A percentile compares a stretch with the other conserved stretches of the same genome.
phyloP scores from a whole-genome alignment of 2,113 vertebrate species.

The Argyrosomus japonicus region DNA sequence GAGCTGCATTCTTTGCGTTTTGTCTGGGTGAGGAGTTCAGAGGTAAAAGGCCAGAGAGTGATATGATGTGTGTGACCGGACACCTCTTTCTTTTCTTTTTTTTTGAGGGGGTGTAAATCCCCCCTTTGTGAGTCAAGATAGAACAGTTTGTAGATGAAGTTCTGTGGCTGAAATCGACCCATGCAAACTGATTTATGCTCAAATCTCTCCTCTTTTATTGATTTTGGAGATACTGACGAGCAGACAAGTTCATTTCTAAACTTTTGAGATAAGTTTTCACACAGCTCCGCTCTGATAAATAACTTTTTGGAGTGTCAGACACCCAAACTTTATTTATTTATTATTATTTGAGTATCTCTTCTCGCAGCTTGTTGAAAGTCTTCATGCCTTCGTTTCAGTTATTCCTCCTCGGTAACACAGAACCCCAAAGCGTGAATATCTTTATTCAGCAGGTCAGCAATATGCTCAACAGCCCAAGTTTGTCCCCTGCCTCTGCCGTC shows the following conservation, averaged over 20 bases:
- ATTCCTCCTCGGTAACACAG: conserved; percentile 1
- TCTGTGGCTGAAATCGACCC: background rate
- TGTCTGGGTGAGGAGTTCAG: conserved; percentile 60
- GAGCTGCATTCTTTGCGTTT: conserved; percentile 62
- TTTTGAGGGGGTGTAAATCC: background rate
- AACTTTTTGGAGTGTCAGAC: background rate
- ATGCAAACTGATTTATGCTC: background rate
- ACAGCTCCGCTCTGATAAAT: background rate
- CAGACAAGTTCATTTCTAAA: background rate
- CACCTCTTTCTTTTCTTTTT: background rate
- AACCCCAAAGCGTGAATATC: conserved; percentile 26
- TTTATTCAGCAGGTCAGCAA: conserved; percentile 55
- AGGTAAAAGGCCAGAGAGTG: conserved; percentile 47
- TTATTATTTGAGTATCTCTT: too few relatives aligned
- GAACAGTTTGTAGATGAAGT: background rate
- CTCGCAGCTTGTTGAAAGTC: background rate
- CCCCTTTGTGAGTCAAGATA: background rate
- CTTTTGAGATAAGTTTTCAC: background rate
- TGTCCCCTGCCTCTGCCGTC: conserved; percentile 5
- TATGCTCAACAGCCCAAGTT: conserved; percentile 28
- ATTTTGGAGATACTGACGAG: background rate
- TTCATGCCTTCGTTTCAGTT: background rate
- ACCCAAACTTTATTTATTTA: background rate
- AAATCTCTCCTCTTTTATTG: background rate
- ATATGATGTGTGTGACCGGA: conserved; percentile 24